Conservation (phyloP, 2,888 invertebrate genomes). For the Agrotis puta region DNA sequence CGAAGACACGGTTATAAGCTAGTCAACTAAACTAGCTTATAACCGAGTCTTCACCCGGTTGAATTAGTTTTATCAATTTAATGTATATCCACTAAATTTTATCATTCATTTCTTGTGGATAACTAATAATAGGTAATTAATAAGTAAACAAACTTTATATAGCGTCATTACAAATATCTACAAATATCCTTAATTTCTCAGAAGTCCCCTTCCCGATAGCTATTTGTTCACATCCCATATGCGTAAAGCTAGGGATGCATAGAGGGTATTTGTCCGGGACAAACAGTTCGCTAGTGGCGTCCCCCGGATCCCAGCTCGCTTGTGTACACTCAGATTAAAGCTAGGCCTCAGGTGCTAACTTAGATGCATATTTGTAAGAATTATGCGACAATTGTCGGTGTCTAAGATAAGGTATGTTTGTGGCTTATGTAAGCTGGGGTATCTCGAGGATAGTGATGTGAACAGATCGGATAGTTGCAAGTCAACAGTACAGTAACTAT, state of each 20-base stretch:
- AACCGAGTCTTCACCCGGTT: too few species aligned
- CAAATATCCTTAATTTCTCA: conserved; percentile 29
- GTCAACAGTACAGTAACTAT: too few species aligned
- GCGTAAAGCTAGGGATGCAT: conserved; percentile 56
- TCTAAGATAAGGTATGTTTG: background rate
- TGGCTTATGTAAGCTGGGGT: background rate
- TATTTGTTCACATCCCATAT: conserved; percentile 55
- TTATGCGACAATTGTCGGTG: conserved; percentile 26
- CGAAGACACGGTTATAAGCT: too few species aligned
- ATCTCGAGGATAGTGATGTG: too few species aligned
- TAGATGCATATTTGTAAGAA: conserved; percentile 60
- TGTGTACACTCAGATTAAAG: conserved; percentile 63
- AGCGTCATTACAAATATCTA: background rate
- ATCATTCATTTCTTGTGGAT: background rate
- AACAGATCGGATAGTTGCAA: too few species aligned
- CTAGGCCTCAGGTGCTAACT: conserved; percentile 61
- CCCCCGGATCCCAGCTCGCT: conserved; percentile 42
- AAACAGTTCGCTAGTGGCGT: conserved; percentile 64
- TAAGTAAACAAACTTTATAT: background rate
- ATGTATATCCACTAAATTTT: background rate
- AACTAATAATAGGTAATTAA: too few species aligned
- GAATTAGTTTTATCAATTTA: too few species aligned
- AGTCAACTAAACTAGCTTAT: too few species aligned
- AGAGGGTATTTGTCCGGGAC: conserved; percentile 60
- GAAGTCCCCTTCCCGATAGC: conserved; percentile 31